phyloP scores from a whole-genome alignment of 2,888 invertebrate species.

The Tyria jacobaeae region DNA sequence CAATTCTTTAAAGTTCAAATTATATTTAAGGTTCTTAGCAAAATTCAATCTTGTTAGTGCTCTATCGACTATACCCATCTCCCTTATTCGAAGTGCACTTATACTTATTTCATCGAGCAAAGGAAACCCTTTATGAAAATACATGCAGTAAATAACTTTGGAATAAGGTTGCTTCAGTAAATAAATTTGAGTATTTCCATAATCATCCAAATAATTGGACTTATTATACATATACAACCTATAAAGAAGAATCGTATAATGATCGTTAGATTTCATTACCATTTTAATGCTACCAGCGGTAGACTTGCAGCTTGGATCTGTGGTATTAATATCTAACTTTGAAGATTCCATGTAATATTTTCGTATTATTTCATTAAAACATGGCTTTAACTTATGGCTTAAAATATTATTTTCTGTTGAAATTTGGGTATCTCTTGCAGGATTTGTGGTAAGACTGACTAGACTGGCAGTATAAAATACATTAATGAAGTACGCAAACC shows the following conservation, averaged over 20 bases:
- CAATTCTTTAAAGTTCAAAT: background rate
- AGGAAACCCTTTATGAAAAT: conserved; percentile 70
- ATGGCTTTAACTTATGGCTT: conserved; percentile 22
- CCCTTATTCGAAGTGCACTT: conserved; percentile 54
- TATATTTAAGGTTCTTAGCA: background rate
- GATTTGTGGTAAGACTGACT: conserved; percentile 49
- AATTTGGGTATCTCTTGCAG: conserved; percentile 43
- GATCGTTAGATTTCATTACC: conserved; percentile 11
- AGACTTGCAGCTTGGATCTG: conserved; percentile 7
- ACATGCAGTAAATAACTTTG: conserved; percentile 63
- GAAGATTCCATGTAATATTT: conserved; percentile 37
- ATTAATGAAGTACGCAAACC: conserved; percentile 57
- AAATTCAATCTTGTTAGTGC: background rate
- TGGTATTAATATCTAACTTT: conserved; percentile 13
- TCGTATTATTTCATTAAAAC: conserved; percentile 32
- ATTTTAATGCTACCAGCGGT: conserved; percentile 16
- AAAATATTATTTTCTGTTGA: conserved; percentile 30
- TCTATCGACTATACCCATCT: conserved; percentile 60
- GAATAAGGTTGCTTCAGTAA: conserved; percentile 49
- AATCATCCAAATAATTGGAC: conserved; percentile 18
- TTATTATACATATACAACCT: conserved; percentile 18
- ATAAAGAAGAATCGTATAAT: conserved; percentile 10
- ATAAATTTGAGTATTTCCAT: conserved; percentile 23
- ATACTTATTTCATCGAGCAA: conserved; percentile 44
- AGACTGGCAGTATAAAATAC: conserved; percentile 47